These are phyloP conservation scores for Drosophila putrida DNA, from an alignment of 2,888 invertebrate genomes.

Conservation along the genomic window DNA sequence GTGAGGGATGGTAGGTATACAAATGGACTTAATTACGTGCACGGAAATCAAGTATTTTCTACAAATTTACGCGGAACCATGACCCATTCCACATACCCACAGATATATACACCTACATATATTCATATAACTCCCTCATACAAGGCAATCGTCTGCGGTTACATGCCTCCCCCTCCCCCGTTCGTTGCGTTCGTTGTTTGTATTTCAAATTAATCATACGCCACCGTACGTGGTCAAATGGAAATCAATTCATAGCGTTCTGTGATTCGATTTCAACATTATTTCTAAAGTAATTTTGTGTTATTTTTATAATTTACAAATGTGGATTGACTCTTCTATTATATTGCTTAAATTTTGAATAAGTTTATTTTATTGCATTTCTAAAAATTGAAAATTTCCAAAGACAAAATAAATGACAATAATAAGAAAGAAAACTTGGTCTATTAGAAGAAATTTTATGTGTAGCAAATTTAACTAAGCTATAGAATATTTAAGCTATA, in stretches of 20 bases:
- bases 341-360: too few relatives aligned
- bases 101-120: constrained; percentile 4
- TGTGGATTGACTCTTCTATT: too few relatives aligned
- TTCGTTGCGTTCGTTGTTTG: constrained; percentile 65
- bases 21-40: constrained; percentile 81
- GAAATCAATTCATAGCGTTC: constrained; percentile 59
- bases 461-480: too few relatives aligned
- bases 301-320: too few relatives aligned
- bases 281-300: not conserved
- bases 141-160: constrained; percentile 63
- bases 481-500: too few relatives aligned
- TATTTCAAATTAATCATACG: constrained; percentile 81
- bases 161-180: constrained; percentile 28
- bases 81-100: constrained; percentile 16
- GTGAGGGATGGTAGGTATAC: constrained; percentile 52
- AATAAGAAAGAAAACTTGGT: too few relatives aligned
- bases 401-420: too few relatives aligned
- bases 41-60: constrained; percentile 80
- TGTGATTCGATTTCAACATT: constrained; percentile 35
- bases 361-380: too few relatives aligned
- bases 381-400: too few relatives aligned
- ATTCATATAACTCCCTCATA: constrained; percentile 9
- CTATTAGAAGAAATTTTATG: too few relatives aligned
- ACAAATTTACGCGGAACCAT: constrained; percentile 71
- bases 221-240: constrained; percentile 47